Evolutionary conservation across 2,113 vertebrate genomes (phyloP), one percentile per base, ranked within the genome.

Genomic region (Cottus gobio): DNA sequence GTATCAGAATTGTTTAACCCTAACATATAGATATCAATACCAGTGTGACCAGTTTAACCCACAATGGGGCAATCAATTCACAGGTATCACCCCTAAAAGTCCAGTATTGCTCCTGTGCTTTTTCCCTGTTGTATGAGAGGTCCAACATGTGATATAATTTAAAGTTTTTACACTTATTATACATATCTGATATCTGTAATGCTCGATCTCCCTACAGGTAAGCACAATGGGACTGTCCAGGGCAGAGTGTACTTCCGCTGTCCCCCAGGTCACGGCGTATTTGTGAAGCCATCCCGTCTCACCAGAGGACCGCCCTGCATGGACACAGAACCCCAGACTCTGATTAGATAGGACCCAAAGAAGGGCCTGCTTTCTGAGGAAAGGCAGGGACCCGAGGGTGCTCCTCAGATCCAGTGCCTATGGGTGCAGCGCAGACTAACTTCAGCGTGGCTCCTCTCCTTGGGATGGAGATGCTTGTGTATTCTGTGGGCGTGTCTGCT

Each of bases 221-320:
- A 96, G 86, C 96, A 96, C 39, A 91, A 95, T 7, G 95, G 94
- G 75, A 94, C 95, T 30, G 96, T 99, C 77, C 96, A 95, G 92
- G 96, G 95, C 26, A 94, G 94, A 86, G 93, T 95, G 73, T 96
- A 95, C 67, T 95, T 96, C 94, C 95, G 94, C 75, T 96, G 95
- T 80, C 93, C 95, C n/a, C 95, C 95, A 0, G 94, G 93, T 34
- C 96, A 95, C 0, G 93, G 96, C 0, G 81, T 96, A 82, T 96
- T 96, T 8, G 96, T 96, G 76, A 95, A 95, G 74, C 97, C 95
- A 0, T 93, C 93, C 52, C 92, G 93, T 75, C 95, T 96, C 75
- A 94, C 93, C 80, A 95, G 93, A 93, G 92, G 87, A 3, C 92
- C 94, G n/a, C 93, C 95, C 37, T 93, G 91, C 70, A 71, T 91